phyloP scores from a whole-genome alignment of 2,888 invertebrate genomes.

The Patella ulyssiponensis region DNA sequence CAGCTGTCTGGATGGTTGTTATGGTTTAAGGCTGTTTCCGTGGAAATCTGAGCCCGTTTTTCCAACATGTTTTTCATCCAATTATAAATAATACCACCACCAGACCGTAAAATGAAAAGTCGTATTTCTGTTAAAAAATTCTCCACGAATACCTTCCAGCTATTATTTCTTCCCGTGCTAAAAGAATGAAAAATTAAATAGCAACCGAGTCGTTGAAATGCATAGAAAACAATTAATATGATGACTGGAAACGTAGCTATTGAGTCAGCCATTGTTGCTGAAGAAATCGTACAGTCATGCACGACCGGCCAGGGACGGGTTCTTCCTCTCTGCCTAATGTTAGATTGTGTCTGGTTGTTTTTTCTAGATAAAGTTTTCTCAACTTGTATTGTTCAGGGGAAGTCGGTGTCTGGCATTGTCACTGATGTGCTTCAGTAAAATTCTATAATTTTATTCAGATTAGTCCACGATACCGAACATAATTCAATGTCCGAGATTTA shows the following conservation, averaged over 20 bases:
- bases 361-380: neutral
- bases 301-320: neutral
- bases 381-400: neutral
- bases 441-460: too few relatives aligned
- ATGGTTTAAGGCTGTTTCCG: neutral
- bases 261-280: neutral
- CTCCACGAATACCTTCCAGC: neutral
- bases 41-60: neutral
- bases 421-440: too few relatives aligned
- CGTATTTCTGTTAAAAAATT: neutral
- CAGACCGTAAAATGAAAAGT: conserved; percentile 12
- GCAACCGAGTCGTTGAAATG: conserved; percentile 5
- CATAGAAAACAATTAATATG: neutral
- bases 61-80: neutral
- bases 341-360: neutral
- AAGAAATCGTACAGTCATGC: neutral
- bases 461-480: too few relatives aligned
- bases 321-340: conserved; percentile 2
- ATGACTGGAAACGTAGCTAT: neutral
- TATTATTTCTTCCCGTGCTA: neutral
- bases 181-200: conserved; percentile 5
- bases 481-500: too few relatives aligned
- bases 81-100: conserved; percentile 1
- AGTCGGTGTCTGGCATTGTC: neutral
- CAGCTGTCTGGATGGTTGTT: neutral